Base-by-base conservation (phyloP, 1,140 invertebrate genomes). In the Pogonomyrmex californicus region DNA sequence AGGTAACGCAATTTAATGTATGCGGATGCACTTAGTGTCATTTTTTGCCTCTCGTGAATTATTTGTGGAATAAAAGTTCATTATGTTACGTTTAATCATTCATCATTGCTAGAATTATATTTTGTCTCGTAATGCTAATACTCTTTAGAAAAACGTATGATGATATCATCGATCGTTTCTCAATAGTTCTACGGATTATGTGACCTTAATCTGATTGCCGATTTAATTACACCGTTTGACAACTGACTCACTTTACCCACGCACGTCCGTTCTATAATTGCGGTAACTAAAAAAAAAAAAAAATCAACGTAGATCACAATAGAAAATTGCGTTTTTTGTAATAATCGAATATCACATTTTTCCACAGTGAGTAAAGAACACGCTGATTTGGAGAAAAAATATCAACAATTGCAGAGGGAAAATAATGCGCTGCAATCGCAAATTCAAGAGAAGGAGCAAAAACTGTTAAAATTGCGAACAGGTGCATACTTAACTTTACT, bases 391-490 rank as follows among this genome's bases (percentile, higher is more conserved):
- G 96, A 97, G 68, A 95, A 96, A 6, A 96, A 96, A 47, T 96
- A 95, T 89, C 95, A 96, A 88, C 96, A 97, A 89, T 78, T 97
- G 4, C 86, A 95, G 5, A 96, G 95, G 51, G 96, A 97, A 89
- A 95, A 96, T 88, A 95, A 95, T 68, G 94, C 95, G 41, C 88
- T 97, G 62, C 96, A 97, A 78, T 91, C 92, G 0, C 96, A 97
- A 92, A 91, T 97, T 1, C 93, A 95, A 2, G 96, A 97, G 85
- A 96, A 96, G 63, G 96, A 97, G 87, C 93, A 96, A 5, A 96
- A 97, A 90, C 95, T 97, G 17, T 94, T 95, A 41, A 96, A 97
- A 92, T 93, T 97, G 38, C 95, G 96, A 51, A 96, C 95, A 86
- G 94, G 95, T 96, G 90, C 86, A 6, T 71, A 17, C 10, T 41